Base-by-base conservation (phyloP, 1,140 invertebrate species). In the Gonioctena quinquepunctata region DNA sequence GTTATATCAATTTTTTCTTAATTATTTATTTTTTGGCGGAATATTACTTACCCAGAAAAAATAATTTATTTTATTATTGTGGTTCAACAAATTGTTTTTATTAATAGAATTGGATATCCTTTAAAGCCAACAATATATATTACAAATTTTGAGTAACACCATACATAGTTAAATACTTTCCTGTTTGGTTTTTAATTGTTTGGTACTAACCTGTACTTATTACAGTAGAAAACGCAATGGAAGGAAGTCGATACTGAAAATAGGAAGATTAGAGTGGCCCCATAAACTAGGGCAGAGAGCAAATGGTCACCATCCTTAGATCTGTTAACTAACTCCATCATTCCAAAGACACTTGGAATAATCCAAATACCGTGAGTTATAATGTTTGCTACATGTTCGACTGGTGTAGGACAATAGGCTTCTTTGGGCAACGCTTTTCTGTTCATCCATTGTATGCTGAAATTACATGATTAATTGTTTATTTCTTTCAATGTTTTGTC, bases 161-260 rank as follows among this genome's bases (percentile, higher is more conserved):
- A n/a, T n/a, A n/a, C n/a, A n/a, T n/a, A n/a, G n/a, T n/a, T n/a
- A n/a, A n/a, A n/a, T n/a, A n/a, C n/a, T n/a, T n/a, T n/a, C n/a
- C n/a, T n/a, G n/a, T n/a, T n/a, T n/a, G n/a, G n/a, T n/a, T n/a
- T n/a, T n/a, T n/a, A 42, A 42, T 42, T 3, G 33, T 42, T 42
- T n/a, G 16, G 33, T 42, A n/a, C 83, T 84, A 82, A 93, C 92
- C 88, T 89, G 70, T 92, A 88, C 74, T 88, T 88, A 77, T 88
- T 87, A 78, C 88, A 91, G 77, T 92, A 96, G 81, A 93, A 96
- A 11, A 95, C 89, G 42, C 90, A 91, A 81, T 98, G 96, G 86
- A 97, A 98, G 77, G 91, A 89, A 18, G 94, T 96, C n/a, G 95
- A 97, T 5, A 96, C 88, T 18, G 89, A 90, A 84, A 98, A 98